Evolutionary conservation across 2,888 invertebrate species (phyloP).

Genomic region (Dryobotodes eremita): DNA sequence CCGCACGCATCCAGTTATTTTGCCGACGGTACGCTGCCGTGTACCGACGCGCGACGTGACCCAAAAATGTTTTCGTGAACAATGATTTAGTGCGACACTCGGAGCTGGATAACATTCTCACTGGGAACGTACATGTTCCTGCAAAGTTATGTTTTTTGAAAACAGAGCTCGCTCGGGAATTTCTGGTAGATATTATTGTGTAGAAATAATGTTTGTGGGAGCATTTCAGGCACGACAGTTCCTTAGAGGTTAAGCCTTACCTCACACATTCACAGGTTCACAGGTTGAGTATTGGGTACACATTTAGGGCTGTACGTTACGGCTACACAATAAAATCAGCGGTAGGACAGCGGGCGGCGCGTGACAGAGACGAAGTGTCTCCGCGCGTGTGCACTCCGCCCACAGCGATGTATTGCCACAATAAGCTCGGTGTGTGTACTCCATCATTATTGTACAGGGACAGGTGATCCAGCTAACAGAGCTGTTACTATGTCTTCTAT

Average conservation of each 20-base stretch:
- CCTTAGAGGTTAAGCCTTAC: neutral
- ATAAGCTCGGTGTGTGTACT: neutral
- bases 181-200: slow-evolving; percentile 26
- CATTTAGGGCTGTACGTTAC: slow-evolving; percentile 14
- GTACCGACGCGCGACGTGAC: slow-evolving; percentile 34
- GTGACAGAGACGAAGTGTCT: slow-evolving; percentile 19
- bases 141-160: slow-evolving; percentile 26
- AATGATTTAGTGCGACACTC: slow-evolving; percentile 40
- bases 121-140: slow-evolving; percentile 21
- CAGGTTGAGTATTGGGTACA: slow-evolving; percentile 28
- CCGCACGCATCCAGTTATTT: slow-evolving; percentile 34
- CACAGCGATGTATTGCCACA: slow-evolving; percentile 1
- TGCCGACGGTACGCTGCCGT: slow-evolving; percentile 15
- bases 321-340: slow-evolving; percentile 25
- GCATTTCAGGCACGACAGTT: neutral
- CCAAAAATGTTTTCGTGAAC: slow-evolving; percentile 37
- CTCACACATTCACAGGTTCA: too few relatives aligned
- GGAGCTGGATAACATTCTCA: slow-evolving; percentile 32
- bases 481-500: neutral
- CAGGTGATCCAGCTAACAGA: neutral
- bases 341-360: neutral
- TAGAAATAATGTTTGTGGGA: slow-evolving; percentile 19
- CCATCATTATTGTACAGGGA: neutral
- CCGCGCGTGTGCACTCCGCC: slow-evolving; percentile 13
- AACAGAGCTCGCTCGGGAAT: slow-evolving; percentile 31